phyloP scores from a whole-genome alignment of 2,797 vertebrate species.

The Threskiornis aethiopicus region DNA sequence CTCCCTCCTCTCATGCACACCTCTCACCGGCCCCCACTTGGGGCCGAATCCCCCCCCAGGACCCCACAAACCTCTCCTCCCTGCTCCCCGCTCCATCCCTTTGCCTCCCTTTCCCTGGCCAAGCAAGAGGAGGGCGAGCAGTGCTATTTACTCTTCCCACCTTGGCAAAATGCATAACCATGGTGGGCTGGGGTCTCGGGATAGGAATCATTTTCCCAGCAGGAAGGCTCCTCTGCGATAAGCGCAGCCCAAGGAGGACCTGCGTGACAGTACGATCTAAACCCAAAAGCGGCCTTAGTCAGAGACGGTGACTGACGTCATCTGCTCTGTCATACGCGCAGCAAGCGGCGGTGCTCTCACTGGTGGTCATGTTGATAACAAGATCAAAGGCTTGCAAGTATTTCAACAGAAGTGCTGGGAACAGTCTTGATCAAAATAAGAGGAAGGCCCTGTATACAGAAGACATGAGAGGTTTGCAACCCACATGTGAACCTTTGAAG shows the following conservation, averaged over 20 bases:
- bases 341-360: not conserved
- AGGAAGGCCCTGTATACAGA: slow-evolving; percentile 68
- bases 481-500: slow-evolving; percentile 69
- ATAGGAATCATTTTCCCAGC: not conserved
- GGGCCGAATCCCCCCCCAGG: not conserved
- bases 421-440: slow-evolving; percentile 71
- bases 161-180: fast-evolving
- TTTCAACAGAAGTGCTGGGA: slow-evolving; percentile 63
- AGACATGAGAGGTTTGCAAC: slow-evolving; percentile 66
- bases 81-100: not conserved
- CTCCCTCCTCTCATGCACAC: not conserved
- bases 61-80: not conserved
- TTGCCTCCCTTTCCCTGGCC: not conserved
- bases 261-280: fast-evolving
- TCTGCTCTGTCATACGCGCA: not conserved
- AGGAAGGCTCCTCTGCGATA: not conserved
- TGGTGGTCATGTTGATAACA: slow-evolving; percentile 61
- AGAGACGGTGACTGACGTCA: not conserved
- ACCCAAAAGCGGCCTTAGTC: not conserved
- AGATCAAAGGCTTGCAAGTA: slow-evolving; percentile 64
- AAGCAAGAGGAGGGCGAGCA: not conserved
- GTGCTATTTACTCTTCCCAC: fast-evolving
- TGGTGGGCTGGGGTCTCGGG: fast-evolving
- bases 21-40: not conserved
- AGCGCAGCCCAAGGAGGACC: not conserved